Base-by-base conservation (phyloP, 2,888 invertebrate genomes). In the Eupithecia pulchellata region DNA sequence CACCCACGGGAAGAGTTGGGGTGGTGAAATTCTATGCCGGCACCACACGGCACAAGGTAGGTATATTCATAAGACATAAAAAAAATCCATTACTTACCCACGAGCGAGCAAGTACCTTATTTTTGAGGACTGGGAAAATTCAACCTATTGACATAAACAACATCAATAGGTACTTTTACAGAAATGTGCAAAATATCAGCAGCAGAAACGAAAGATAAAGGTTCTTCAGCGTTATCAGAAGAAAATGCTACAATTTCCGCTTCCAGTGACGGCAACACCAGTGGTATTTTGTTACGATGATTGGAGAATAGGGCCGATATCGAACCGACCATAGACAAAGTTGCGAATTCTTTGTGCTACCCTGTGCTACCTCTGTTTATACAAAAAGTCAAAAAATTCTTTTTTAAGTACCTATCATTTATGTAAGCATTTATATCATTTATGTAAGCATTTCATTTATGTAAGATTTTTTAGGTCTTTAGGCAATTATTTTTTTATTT, bases 241-340 rank as follows among this genome's bases (percentile, higher is more conserved):
- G 58, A 32, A n/a, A 60, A 29, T 11, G 58, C 30, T 30, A 29
- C 32, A 17, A 60, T 60, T 60, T 60, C 58, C 58, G 32, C 58
- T 30, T 60, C 20, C 32, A 60, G 30, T 9, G 32, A 27, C 9
- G 9, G n/a, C 13, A 60, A 9, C 29, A 60, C 58, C 32, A 32
- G 9, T 58, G 30, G 9, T 20, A 30, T 30, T 32, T 60, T 60
- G 58, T 58, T 30, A 58, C 29, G 17, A 30, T 30, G 17, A 30
- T 30, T 29, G 9, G 29, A 8, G 29, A 27, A 60, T 32, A 60
- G n/a, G 30, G 32, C 58, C 32, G n/a, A n/a, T 60, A n/a, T 60
- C 32, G 27, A 30, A 60, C n/a, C 30, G 20, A 11, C 58, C 11
- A 30, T 11, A 14, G 32, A 32, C 32, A 25, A 52, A 13, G 11